Evolutionary conservation across 2,888 invertebrate species (phyloP).

Genomic region (Pseudococcus longispinus): DNA sequence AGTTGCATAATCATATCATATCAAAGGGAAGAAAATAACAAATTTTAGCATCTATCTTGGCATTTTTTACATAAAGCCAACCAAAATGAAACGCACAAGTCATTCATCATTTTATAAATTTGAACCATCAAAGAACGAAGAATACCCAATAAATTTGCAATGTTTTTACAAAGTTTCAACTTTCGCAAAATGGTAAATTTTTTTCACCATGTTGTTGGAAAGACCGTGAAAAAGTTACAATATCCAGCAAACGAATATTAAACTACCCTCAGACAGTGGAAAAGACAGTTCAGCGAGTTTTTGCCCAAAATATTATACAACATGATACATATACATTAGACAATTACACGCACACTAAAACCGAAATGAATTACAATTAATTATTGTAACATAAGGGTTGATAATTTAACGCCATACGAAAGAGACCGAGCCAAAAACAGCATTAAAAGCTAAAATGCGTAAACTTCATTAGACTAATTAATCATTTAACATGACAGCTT

Average conservation of each 20-base stretch:
- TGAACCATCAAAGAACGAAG: background rate
- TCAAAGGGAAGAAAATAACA: too few species aligned
- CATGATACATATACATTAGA: background rate
- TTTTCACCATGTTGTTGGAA: background rate
- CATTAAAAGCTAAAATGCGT: constrained; percentile 17
- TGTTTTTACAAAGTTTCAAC: background rate
- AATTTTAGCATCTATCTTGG: too few species aligned
- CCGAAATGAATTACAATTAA: background rate
- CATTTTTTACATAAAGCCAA: too few species aligned
- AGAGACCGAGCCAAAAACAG: constrained; percentile 10
- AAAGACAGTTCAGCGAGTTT: background rate
- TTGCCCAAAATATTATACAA: background rate
- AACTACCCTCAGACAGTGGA: background rate
- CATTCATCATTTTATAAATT: too few species aligned
- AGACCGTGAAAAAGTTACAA: background rate
- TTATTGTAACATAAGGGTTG: constrained; percentile 15
- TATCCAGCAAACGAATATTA: background rate
- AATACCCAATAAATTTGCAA: background rate
- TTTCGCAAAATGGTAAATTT: background rate
- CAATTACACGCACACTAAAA: background rate
- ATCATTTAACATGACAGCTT: constrained; percentile 40
- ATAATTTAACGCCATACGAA: background rate
- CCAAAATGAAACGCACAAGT: too few species aligned
- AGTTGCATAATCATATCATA: too few species aligned
- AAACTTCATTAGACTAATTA: constrained; percentile 28